These are phyloP conservation scores for Dunckerocampus dactyliophorus DNA, from an alignment of 2,113 vertebrate species.

Conservation along the genomic window DNA sequence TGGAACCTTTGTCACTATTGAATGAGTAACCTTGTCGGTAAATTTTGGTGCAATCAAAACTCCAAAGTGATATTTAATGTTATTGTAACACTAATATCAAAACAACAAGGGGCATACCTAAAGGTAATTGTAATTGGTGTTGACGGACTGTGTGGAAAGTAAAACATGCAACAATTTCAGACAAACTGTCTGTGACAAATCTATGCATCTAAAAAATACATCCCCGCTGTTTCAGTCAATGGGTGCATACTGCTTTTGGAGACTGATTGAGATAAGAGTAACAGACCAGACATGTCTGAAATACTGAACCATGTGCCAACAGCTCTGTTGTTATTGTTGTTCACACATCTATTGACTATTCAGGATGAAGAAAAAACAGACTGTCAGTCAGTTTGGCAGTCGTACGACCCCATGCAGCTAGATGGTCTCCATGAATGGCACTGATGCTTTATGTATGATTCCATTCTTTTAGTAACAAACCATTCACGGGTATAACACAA, in stretches of 20 bases:
- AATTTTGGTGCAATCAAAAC: background rate
- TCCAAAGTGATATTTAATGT: background rate
- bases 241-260: background rate
- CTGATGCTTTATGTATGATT: constrained; percentile 36
- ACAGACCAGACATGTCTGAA: constrained; percentile 36
- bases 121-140: too few relatives aligned
- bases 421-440: constrained; percentile 39
- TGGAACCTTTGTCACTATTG: too few relatives aligned
- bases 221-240: background rate
- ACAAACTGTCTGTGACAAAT: background rate
- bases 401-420: constrained; percentile 46
- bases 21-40: background rate
- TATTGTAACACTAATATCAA: background rate
- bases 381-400: constrained; percentile 58
- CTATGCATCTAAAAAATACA: background rate
- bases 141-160: background rate
- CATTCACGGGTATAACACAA: background rate
- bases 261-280: constrained; percentile 19
- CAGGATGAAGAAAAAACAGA: constrained; percentile 59
- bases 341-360: constrained; percentile 53
- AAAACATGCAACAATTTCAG: background rate
- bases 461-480: constrained; percentile 10
- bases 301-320: constrained; percentile 41
- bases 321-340: constrained; percentile 52
- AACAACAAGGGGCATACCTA: too few relatives aligned